Evolutionary conservation across 1,140 invertebrate species (phyloP).

Genomic region (Calliphora vicina): DNA sequence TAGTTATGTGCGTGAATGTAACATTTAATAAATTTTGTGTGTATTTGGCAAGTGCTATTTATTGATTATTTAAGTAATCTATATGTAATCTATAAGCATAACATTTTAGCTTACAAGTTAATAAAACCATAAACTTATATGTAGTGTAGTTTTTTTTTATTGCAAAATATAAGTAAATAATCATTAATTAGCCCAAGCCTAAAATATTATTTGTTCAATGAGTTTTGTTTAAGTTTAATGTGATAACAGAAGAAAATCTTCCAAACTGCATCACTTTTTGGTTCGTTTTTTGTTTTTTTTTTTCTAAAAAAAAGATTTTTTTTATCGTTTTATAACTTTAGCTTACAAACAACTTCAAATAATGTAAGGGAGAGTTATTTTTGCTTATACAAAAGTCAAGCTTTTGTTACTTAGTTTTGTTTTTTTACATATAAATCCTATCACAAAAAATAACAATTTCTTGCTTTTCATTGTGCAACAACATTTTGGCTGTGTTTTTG

Average conservation of each 20-base stretch:
- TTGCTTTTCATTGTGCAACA: conserved; percentile 10
- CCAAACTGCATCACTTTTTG: conserved; percentile 15
- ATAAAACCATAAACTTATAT: too few species aligned
- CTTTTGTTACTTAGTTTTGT: not conserved
- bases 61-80: not conserved
- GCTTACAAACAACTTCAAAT: not conserved
- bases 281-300: not conserved
- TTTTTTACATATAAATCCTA: conserved; percentile 1
- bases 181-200: too few species aligned
- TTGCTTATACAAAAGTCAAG: conserved; percentile 3
- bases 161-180: too few species aligned
- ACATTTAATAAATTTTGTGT: not conserved
- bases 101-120: not conserved
- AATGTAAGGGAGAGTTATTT: not conserved
- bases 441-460: conserved; percentile 26
- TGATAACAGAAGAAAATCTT: not conserved
- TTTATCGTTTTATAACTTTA: not conserved
- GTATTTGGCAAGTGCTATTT: not conserved
- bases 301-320: not conserved
- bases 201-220: not conserved
- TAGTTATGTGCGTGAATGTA: conserved; percentile 5
- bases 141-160: too few species aligned
- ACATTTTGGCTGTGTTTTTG: conserved; percentile 2
- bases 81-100: too few species aligned
- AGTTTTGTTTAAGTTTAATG: conserved; percentile 11